Base-by-base conservation (phyloP, 1,140 invertebrate genomes). In the Drosophila lacteicornis region DNA sequence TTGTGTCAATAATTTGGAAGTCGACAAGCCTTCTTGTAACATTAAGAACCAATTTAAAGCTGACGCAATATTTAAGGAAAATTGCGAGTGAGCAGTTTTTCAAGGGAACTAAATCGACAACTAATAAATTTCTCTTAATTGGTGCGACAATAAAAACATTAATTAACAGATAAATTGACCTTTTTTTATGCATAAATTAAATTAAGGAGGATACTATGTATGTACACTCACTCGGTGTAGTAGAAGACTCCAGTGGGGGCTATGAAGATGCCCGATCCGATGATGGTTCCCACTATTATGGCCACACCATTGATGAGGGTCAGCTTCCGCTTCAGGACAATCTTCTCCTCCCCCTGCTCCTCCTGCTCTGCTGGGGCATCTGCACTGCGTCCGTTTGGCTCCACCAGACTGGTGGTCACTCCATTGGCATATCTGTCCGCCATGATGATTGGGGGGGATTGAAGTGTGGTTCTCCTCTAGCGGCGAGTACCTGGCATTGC, bases 201-300 rank as follows among this genome's bases (percentile, higher is more conserved):
- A 74, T 74, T 74, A 74, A 73, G 55, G 68, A 74, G 25, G 53
- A 60, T 45, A 30, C 53, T 73, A 45, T 59, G 33, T 42, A 30
- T 27, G 6, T 9, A 93, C 73, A 93, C 94, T 94, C 82, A 95
- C 94, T 94, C 93, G 9, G 95, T 96, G 70, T 95, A 94, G 12
- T 85, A 51, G 81, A 95, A 96, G 19, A 97, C 96, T 59, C 95
- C 95, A 38, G 95, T 95, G 6, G 97, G 97, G 25, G 96, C 95
- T 76, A 97, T 95, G 91, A 97, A 97, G 70, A 97, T 97, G 51
- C 97, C 97, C 40, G 96, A 97, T 13, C 96, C 97, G 68, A 97
- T 96, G 80, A 97, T 97, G 22, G 96, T 96, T 8, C 97, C 96
- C 43, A 97, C 95, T 76, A 98, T 97, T 55, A 97, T 95, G n/a